Base-by-base conservation (phyloP, 2,888 invertebrate species). In the Silvanus unidentatus region DNA sequence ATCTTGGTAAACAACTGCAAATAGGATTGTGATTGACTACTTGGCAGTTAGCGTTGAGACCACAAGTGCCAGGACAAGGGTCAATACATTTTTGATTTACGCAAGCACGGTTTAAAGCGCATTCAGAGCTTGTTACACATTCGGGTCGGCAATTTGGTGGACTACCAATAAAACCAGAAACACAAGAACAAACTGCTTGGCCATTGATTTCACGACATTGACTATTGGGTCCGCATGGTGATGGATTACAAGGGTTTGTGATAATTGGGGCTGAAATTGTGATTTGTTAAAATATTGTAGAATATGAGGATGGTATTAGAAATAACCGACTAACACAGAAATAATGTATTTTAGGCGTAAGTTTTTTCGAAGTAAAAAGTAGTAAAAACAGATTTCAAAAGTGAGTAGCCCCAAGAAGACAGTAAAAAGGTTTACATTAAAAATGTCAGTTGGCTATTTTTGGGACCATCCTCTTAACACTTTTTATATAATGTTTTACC, bases 61-160 rank as follows among this genome's bases (percentile, higher is more conserved):
- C 79, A 58, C 80, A 80, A 38, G 76, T 69, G 50, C 78, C 76
- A 27, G 72, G 73, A 57, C 80, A 80, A 29, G 81, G 81, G 65
- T 81, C 76, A 14, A 75, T 71, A 62, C 82, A 82, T 65, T 79
- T 78, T 55, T 78, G 77, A 58, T 78, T 77, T 42, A 77, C 71
- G 54, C 79, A 81, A 22, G 81, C 78, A 52, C 74, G 68, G 53
- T 75, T 73, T 48, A 72, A 64, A 27, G 74, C 60, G 62, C 80
- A 79, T 61, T 79, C 78, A 0, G 76, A 71, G 64, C 75, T 79
- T n/a, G 75, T 71, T 10, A 77, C 71, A 59, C 80, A 81, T 62
- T 79, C 79, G 2, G 79, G 79, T 55, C 77, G 64, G 53, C 79
- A 80, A 49, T 73, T 70, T 8, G 78, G 78, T 15, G 80, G 78